A percentile compares a stretch with the other conserved stretches of the same genome.
phyloP scores from a whole-genome alignment of 2,113 vertebrate species.

The Anhinga anhinga region DNA sequence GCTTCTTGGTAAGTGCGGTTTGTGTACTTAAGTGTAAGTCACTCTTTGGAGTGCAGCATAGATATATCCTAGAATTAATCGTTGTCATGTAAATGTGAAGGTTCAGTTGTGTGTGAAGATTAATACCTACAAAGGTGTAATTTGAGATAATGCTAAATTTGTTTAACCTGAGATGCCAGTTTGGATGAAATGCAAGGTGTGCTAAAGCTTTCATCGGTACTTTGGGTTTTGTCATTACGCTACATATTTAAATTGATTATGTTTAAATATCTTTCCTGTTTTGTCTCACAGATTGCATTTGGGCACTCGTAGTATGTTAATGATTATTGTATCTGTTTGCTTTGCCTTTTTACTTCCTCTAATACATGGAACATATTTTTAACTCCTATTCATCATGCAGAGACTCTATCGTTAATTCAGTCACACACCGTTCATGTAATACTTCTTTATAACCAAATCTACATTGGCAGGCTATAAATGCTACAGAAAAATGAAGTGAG shows the following conservation, averaged over 20 bases:
- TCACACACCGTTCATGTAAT: neutral
- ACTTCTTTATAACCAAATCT: neutral
- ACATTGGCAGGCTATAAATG: neutral
- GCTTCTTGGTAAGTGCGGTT: rapidly evolving
- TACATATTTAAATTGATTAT: neutral
- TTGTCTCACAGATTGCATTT: neutral
- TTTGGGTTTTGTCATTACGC: no score
- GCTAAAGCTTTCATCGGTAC: neutral
- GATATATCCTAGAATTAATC: rapidly evolving
- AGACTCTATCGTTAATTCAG: neutral
- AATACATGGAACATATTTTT: slow-evolving; percentile 12
- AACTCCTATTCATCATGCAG: neutral
- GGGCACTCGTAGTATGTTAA: neutral
- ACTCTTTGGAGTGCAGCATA: neutral
- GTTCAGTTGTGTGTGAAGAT: neutral
- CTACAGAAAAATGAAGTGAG: neutral
- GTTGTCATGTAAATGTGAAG: neutral
- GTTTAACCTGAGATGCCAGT: neutral
- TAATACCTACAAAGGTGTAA: neutral
- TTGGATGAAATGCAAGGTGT: neutral
- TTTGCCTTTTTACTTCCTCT: slow-evolving; percentile 33
- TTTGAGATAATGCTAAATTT: neutral
- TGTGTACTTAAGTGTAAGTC: neutral
- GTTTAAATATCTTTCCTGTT: neutral
- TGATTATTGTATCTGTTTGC: neutral